These are phyloP conservation scores for human DNA, from an alignment of 2,113 vertebrate genomes.

Conservation along the genomic window GRCh38 chr6:165663501-165664000, in stretches of 20 bases:
- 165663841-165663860: neutral
- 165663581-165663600: neutral
- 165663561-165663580: neutral
- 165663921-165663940: neutral
- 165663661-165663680: neutral
- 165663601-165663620: neutral
- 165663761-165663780: neutral
- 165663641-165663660: neutral
- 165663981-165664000: rapidly evolving
- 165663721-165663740: neutral
- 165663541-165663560: neutral
- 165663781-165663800: neutral
- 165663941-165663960: neutral
- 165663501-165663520: neutral
- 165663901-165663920: neutral
- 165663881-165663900: neutral
- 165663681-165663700: neutral
- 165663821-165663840: neutral
- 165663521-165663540: neutral
- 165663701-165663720: neutral
- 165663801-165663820: neutral
- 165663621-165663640: neutral
- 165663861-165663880: neutral
- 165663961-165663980: neutral
- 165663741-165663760: neutral